Base-by-base conservation (phyloP, 2,113 vertebrate genomes). In the Mystacornis crossleyi region DNA sequence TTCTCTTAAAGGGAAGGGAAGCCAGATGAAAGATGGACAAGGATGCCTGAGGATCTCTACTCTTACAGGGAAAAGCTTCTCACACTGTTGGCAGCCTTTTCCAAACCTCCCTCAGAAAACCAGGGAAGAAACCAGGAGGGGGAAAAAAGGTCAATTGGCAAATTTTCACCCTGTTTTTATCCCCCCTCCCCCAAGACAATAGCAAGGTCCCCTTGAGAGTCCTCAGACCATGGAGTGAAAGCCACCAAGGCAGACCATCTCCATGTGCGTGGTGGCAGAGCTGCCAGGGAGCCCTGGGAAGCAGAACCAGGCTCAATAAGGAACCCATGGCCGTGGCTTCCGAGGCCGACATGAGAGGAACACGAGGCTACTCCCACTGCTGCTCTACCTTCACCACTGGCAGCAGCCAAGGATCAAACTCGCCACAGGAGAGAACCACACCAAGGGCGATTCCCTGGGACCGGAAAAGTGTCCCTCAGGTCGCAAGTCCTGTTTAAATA, bases 191-290 rank as follows among this genome's bases (percentile, higher is more conserved):
- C 38, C 43, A 83, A 54, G 18, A 42, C 26, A 64, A 29, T 0
- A 83, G 43, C 53, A 78, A 69, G 3, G 48, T 43, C 18, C 36
- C 50, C 50, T 34, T 28, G 24, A 80, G 54, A 87, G 10, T 53
- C 10, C 23, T 54, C 36, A 54, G 65, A 18, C 8, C 24, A 8
- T 1, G 4, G 8, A 9, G 11, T 48, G 43, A 36, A 12, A 85
- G 55, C 34, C 53, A 58, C 23, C 34, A 60, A 28, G 38, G 9
- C 34, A 72, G 33, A 43, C 16, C 62, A n/a, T 8, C 43, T 51
- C 65, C 69, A 58, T 1, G 2, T 3, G 2, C 0, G 0, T 4
- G 29, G 34, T 10, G 24, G 26, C 15, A 45, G 23, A 18, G 55
- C 45, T 71, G 25, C 11, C 36, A 40, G 21, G 47, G 13, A 62